Percentiles rank a stretch among this genome's conserved stretches.
Conservation (phyloP, 1,140 invertebrate genomes). For the Copidosoma floridanum region DNA sequence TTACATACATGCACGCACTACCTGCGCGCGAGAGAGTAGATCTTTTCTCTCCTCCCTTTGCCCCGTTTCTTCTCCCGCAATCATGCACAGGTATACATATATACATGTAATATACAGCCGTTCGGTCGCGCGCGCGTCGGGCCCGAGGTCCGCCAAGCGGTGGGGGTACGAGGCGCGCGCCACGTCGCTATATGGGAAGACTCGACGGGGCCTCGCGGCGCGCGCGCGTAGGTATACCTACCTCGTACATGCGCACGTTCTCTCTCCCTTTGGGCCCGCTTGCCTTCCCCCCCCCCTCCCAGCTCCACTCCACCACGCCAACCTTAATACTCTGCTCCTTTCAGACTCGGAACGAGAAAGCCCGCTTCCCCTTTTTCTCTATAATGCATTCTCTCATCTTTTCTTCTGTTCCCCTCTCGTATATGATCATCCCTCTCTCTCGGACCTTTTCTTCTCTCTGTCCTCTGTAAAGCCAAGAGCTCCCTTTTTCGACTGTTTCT, state of each 20-base stretch:
- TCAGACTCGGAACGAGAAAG: no score
- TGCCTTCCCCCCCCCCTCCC: background rate
- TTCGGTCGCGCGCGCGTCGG: background rate
- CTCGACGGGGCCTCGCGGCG: slow-evolving; percentile 7
- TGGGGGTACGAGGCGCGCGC: slow-evolving; percentile 24
- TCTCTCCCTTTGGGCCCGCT: slow-evolving; percentile 1
- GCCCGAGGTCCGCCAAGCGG: background rate
- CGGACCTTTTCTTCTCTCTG: slow-evolving; percentile 9
- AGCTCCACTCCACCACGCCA: slow-evolving; percentile 6
- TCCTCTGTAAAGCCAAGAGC: background rate
- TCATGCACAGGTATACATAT: background rate
- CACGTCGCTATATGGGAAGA: slow-evolving; percentile 4
- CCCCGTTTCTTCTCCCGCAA: background rate
- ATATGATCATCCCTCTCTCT: background rate
- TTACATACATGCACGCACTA: background rate
- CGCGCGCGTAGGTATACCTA: background rate
- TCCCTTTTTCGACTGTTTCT: background rate
- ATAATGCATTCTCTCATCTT: slow-evolving; percentile 33
- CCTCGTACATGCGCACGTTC: no score
- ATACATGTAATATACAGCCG: no score
- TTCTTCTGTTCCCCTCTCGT: slow-evolving; percentile 9
- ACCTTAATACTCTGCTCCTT: slow-evolving; percentile 27
- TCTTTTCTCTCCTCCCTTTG: background rate
- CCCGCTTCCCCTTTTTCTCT: slow-evolving; percentile 27
- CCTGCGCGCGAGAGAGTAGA: no score